phyloP scores from a whole-genome alignment of 2,888 invertebrate species.

The Erynnis tages region DNA sequence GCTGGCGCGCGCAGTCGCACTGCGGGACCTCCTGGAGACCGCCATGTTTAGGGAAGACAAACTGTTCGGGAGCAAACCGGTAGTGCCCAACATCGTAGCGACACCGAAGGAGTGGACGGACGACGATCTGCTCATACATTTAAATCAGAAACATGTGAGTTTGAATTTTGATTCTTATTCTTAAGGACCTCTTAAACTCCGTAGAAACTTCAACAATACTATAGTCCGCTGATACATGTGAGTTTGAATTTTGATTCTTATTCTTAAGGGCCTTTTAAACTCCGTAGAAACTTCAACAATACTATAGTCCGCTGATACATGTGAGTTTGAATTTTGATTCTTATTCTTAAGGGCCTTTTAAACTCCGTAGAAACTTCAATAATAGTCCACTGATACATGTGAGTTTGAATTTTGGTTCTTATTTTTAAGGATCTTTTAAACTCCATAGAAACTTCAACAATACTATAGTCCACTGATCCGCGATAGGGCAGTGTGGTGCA shows the following conservation, averaged over 20 bases:
- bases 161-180: too few species aligned
- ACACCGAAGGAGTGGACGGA: constrained; percentile 59
- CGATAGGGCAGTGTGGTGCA: too few species aligned
- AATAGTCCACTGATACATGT: constrained; percentile 91
- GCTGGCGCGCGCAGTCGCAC: constrained; percentile 86
- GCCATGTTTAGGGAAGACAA: constrained; percentile 85
- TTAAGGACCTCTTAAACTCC: too few species aligned
- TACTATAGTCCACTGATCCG: too few species aligned
- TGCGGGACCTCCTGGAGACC: constrained; percentile 87
- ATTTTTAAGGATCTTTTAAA: too few species aligned
- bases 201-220: too few species aligned
- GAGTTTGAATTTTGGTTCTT: constrained; percentile 35
- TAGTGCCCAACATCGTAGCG: constrained; percentile 54
- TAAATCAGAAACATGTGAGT: constrained; percentile 89
- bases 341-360: too few species aligned
- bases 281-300: too few species aligned
- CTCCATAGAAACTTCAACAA: too few species aligned
- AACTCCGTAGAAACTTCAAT: too few species aligned
- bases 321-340: constrained; percentile 54
- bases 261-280: too few species aligned
- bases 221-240: constrained; percentile 90
- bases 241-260: constrained; percentile 34
- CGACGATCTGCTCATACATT: constrained; percentile 75
- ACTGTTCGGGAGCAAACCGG: constrained; percentile 85
- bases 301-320: too few species aligned